Conservation (phyloP, 2,888 invertebrate species). For the Epistrophella euchroma region DNA sequence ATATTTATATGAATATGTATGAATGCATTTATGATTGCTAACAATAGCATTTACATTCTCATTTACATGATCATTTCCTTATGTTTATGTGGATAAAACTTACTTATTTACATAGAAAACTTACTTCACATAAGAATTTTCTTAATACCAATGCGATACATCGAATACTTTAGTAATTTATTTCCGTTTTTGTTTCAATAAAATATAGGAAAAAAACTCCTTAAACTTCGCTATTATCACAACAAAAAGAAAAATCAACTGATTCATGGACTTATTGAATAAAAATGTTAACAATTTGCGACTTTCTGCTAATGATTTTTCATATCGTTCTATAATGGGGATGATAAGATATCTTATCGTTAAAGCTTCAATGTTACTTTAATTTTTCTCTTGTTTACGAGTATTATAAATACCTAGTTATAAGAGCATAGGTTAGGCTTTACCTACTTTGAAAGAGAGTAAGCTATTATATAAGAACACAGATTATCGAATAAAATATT, state of each 20-base stretch:
- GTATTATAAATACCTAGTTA: not conserved
- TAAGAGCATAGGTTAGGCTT: not conserved
- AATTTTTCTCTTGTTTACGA: not conserved
- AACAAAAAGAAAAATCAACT: slow-evolving; percentile 48
- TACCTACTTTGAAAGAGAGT: not conserved
- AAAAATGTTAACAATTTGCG: slow-evolving; percentile 41
- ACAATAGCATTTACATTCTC: not conserved
- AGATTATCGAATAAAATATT: not conserved
- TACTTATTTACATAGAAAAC: not conserved
- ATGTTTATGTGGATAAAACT: too few species aligned
- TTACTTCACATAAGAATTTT: slow-evolving; percentile 37
- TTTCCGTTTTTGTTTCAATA: not conserved
- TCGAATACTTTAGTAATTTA: slow-evolving; percentile 16
- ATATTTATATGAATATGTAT: not conserved
- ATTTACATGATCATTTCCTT: not conserved
- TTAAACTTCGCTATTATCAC: slow-evolving; percentile 4
- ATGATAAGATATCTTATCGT: slow-evolving; percentile 71
- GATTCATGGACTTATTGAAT: slow-evolving; percentile 22
- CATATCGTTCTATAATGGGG: slow-evolving; percentile 49
- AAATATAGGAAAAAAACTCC: not conserved
- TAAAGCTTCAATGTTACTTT: slow-evolving; percentile 49
- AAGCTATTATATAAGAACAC: not conserved
- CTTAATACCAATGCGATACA: slow-evolving; percentile 13
- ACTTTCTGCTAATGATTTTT: slow-evolving; percentile 42
- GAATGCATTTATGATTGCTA: not conserved